A percentile compares a stretch with the other conserved stretches of the same genome.
Conservation (phyloP, 2,113 vertebrate genomes). For the Cochlearius cochlearius region DNA sequence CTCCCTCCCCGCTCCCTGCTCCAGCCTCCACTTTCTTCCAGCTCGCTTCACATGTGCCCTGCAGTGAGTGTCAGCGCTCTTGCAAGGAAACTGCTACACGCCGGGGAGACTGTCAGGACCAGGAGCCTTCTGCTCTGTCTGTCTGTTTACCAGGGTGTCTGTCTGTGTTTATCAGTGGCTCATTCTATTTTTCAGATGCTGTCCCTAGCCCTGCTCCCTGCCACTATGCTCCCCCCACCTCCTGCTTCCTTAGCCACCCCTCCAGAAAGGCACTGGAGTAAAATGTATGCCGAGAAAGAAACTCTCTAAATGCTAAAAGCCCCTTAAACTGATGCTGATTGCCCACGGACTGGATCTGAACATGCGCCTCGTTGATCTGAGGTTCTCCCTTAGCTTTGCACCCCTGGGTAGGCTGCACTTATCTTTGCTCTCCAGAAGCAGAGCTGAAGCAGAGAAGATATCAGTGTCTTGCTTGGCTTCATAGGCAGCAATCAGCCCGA, state of each 20-base stretch:
- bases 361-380: background rate
- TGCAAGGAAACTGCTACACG: background rate
- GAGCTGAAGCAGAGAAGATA: background rate
- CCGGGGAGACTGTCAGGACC: slow-evolving; percentile 10
- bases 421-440: background rate
- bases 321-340: background rate
- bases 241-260: background rate
- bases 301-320: background rate
- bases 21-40: slow-evolving; percentile 12
- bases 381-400: background rate
- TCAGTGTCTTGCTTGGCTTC: background rate
- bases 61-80: slow-evolving; percentile 30
- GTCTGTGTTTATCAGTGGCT: background rate
- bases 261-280: background rate
- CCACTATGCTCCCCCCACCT: background rate
- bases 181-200: background rate
- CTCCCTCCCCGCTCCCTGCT: background rate
- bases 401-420: background rate
- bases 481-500: background rate
- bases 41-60: slow-evolving; percentile 42
- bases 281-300: background rate
- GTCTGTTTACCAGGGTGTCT: background rate
- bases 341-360: background rate
- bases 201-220: background rate
- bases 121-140: slow-evolving; percentile 45